These are phyloP conservation scores for Cryptus viduatorius DNA, from an alignment of 2,888 invertebrate genomes.

Conservation along the genomic window DNA sequence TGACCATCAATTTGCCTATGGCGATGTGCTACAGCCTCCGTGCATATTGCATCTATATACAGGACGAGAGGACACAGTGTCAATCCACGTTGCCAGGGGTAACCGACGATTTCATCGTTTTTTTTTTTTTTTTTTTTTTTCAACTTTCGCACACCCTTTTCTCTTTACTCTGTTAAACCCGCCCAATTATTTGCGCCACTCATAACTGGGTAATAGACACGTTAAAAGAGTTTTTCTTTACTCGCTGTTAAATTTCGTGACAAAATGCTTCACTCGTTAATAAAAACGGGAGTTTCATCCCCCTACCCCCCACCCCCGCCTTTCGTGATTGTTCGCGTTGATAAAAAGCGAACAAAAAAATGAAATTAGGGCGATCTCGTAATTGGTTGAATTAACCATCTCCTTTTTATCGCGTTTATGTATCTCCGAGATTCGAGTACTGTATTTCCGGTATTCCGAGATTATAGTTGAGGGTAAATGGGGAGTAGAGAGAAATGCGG, in stretches of 20 bases:
- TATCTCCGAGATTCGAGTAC: neutral
- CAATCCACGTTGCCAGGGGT: constrained; percentile 35
- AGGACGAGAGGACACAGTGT: neutral
- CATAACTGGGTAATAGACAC: neutral
- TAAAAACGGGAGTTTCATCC: neutral
- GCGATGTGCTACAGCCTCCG: constrained; percentile 38
- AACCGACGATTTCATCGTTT: constrained; percentile 40
- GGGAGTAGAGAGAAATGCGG: constrained; percentile 7
- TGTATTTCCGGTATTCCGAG: constrained; percentile 1
- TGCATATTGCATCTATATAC: constrained; percentile 27
- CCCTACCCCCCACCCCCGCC: no score
- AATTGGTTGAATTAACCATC: neutral
- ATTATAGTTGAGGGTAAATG: constrained; percentile 8
- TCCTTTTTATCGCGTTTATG: neutral
- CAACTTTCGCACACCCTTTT: neutral
- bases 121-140: neutral
- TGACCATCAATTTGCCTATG: constrained; percentile 71
- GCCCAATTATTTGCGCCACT: neutral
- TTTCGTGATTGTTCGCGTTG: neutral
- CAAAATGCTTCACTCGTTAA: neutral
- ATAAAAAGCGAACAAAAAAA: neutral
- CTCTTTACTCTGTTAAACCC: constrained; percentile 1
- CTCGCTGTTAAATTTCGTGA: neutral
- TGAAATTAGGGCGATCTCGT: neutral
- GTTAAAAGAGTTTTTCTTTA: neutral